A percentile compares a stretch with the other conserved stretches of the same genome.
Conservation (phyloP, 2,888 invertebrate genomes). For the Meta bourneti region DNA sequence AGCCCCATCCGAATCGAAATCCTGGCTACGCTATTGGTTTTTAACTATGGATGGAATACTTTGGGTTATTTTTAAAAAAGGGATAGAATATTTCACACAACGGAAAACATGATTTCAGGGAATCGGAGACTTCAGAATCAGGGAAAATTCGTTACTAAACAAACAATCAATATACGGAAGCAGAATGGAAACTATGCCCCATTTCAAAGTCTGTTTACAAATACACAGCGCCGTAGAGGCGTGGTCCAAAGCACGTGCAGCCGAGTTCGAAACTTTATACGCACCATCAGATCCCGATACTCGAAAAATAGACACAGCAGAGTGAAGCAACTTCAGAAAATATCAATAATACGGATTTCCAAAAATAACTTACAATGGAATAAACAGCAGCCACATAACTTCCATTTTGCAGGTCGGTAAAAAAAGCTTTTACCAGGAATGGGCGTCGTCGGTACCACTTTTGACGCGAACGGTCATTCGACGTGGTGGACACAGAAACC, state of each 20-base stretch:
- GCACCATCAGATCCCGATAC: too few species aligned
- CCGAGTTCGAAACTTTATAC: not conserved
- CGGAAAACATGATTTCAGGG: too few species aligned
- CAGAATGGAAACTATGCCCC: not conserved
- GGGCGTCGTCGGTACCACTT: slow-evolving; percentile 83
- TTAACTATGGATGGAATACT: too few species aligned
- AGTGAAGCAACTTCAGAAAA: too few species aligned
- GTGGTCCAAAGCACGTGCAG: not conserved
- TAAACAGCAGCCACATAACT: slow-evolving; percentile 89
- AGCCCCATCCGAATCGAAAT: too few species aligned
- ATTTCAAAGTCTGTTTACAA: not conserved
- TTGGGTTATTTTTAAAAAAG: too few species aligned
- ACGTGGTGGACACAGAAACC: slow-evolving; percentile 68
- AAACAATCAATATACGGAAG: not conserved
- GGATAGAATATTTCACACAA: too few species aligned
- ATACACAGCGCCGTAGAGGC: not conserved
- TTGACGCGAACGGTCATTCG: slow-evolving; percentile 60
- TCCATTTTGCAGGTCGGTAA: slow-evolving; percentile 91
- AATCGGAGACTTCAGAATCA: too few species aligned
- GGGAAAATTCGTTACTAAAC: not conserved
- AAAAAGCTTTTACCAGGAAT: slow-evolving; percentile 88
- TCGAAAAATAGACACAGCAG: too few species aligned
- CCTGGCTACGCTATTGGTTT: too few species aligned
- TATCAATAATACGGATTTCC: too few species aligned
- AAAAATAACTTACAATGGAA: slow-evolving; percentile 86